Evolutionary conservation across 2,797 vertebrate species (phyloP).

Genomic region (Falco cherrug): DNA sequence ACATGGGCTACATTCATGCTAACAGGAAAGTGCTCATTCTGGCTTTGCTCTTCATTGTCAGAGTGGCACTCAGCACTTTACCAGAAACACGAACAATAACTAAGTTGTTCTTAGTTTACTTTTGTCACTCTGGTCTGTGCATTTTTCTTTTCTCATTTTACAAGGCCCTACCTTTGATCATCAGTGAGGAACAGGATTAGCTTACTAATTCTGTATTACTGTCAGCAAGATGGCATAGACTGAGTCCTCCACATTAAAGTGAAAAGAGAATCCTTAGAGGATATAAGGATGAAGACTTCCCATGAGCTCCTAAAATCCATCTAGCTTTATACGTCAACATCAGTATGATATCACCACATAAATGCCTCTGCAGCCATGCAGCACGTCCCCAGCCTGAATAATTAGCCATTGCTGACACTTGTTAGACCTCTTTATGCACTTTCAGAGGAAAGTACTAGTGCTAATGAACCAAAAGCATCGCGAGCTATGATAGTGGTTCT

Average conservation of each 20-base stretch:
- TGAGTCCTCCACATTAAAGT: neutral
- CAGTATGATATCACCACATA: neutral
- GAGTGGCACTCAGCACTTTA: neutral
- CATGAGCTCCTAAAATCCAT: neutral
- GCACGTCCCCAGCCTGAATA: neutral
- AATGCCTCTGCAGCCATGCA: neutral
- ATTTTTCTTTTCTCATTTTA: constrained; percentile 18
- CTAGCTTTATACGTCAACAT: neutral
- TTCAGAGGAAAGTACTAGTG: neutral
- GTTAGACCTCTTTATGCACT: neutral
- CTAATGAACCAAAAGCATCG: neutral
- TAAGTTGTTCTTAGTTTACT: constrained; percentile 84
- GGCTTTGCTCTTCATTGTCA: constrained; percentile 43
- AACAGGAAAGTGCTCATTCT: constrained; percentile 20
- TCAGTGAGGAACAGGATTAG: constrained; percentile 33
- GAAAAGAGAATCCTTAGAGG: neutral
- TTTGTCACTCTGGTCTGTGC: constrained; percentile 72
- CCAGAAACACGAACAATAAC: constrained; percentile 12
- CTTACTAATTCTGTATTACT: constrained; percentile 31
- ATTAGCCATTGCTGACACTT: neutral
- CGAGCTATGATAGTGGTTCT: neutral
- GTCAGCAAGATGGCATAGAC: constrained; percentile 19
- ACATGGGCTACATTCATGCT: constrained; percentile 35
- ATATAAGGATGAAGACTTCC: constrained; percentile 5
- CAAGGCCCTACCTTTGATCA: constrained; percentile 49